Base-by-base conservation (phyloP, 2,113 vertebrate genomes). In the Catharus bicknelli region DNA sequence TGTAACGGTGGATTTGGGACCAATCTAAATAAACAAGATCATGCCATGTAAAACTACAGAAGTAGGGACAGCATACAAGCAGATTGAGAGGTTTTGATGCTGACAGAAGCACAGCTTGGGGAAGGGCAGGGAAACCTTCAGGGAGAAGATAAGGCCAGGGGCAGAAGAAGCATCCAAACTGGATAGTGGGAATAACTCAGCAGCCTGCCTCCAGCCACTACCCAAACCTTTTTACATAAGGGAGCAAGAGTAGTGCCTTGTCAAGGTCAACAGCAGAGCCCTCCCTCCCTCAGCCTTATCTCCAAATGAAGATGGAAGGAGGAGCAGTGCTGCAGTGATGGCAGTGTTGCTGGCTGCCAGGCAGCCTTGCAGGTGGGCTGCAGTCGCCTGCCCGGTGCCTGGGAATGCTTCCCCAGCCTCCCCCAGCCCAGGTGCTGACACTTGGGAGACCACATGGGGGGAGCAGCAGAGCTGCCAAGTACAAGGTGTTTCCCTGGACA, bases 251-350 rank as follows among this genome's bases (percentile, higher is more conserved):
- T 0, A 42, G 32, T 14, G 15, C 29, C 38, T 54, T 80, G 42
- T 10, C 43, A 79, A 73, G 0, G 2, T 27, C 19, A 85, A 43
- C 57, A 80, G 72, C 58, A 53, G 34, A 6, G 45, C 15, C 30
- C 54, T 88, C 45, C 30, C 21, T 55, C 22, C 19, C 21, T 55
- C 32, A n/a, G 47, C 40, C 8, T 11, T 40, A 2, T 36, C 36
- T 75, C 26, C 50, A 36, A 27, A 61, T 2, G 40, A 79, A 79
- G 78, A 75, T 7, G 16, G 61, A 69, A 22, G 13, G 57, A 27
- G 62, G 61, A 26, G 4, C 3, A 16, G 61, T 0, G 2, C 26
- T 4, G 10, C 0, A 1, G 45, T 0, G 0, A 9, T 0, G 4
- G 83, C 62, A 21, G 76, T 0, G 2, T 67, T 68, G 78, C 51